These are phyloP conservation scores for Pristionchus pacificus DNA, from an alignment of 1,140 invertebrate species.

Conservation along the genomic window DNA sequence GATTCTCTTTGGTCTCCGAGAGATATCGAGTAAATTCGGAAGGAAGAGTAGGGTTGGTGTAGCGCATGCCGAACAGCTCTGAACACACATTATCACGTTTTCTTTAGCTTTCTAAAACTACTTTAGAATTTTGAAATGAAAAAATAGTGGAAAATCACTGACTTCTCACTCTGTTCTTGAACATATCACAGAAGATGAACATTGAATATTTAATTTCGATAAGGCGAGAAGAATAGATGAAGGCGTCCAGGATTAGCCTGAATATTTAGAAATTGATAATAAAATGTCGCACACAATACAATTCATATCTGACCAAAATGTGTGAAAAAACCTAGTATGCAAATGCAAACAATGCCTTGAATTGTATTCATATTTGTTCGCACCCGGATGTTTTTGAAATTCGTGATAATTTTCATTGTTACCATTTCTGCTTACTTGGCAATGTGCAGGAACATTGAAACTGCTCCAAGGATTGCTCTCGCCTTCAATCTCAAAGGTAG, in stretches of 20 bases:
- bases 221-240: slow-evolving; percentile 44
- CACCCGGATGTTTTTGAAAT: too few relatives aligned
- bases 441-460: background rate
- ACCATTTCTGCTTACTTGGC: background rate
- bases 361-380: too few relatives aligned
- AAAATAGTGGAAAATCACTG: background rate
- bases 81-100: slow-evolving; percentile 3
- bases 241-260: slow-evolving; percentile 43
- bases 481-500: background rate
- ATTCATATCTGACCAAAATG: slow-evolving; percentile 28
- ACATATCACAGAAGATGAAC: slow-evolving; percentile 32
- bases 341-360: too few relatives aligned
- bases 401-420: too few relatives aligned
- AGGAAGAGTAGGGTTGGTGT: slow-evolving; percentile 11
- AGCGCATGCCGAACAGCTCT: slow-evolving; percentile 4
- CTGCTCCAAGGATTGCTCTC: background rate
- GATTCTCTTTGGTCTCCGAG: slow-evolving; percentile 25
- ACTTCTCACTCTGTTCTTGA: slow-evolving; percentile 1
- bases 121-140: too few relatives aligned
- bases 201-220: slow-evolving; percentile 47
- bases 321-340: slow-evolving; percentile 34
- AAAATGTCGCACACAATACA: too few relatives aligned
- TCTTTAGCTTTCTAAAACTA: too few relatives aligned
- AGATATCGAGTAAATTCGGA: slow-evolving; percentile 22
- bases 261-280: too few relatives aligned